These are phyloP conservation scores for Bothrops jararaca DNA, from an alignment of 2,113 vertebrate species.

Conservation along the genomic window DNA sequence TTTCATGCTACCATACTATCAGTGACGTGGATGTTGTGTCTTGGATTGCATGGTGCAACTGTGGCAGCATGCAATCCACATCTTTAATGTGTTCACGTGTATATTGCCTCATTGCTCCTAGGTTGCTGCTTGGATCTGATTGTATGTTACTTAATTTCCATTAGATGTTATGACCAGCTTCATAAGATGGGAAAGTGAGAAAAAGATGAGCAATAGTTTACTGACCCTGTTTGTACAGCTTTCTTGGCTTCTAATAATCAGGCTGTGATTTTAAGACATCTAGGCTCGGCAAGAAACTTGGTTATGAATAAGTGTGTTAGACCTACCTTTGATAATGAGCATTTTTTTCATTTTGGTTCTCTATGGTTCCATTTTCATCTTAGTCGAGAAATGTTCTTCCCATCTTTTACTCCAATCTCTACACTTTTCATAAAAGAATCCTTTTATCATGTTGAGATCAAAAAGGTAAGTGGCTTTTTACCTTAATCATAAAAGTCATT, in stretches of 20 bases:
- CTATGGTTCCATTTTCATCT: not conserved
- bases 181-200: not conserved
- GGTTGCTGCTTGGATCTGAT: not conserved
- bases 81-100: not conserved
- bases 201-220: not conserved
- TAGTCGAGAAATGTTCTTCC: not conserved
- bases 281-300: not conserved
- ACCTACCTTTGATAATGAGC: not conserved
- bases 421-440: not conserved
- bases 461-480: not conserved
- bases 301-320: not conserved
- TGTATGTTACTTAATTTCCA: not conserved
- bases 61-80: not conserved
- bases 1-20: not conserved
- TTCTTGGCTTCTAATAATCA: not conserved
- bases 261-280: not conserved
- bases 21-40: not conserved
- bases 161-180: not conserved
- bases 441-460: not conserved
- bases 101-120: not conserved
- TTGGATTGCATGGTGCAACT: not conserved
- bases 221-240: not conserved
- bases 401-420: not conserved
- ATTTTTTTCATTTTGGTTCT: not conserved
- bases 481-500: not conserved